Percentiles rank a stretch among this genome's conserved stretches.
phyloP scores from a whole-genome alignment of 2,888 invertebrate species.

The Panzeria rudis region DNA sequence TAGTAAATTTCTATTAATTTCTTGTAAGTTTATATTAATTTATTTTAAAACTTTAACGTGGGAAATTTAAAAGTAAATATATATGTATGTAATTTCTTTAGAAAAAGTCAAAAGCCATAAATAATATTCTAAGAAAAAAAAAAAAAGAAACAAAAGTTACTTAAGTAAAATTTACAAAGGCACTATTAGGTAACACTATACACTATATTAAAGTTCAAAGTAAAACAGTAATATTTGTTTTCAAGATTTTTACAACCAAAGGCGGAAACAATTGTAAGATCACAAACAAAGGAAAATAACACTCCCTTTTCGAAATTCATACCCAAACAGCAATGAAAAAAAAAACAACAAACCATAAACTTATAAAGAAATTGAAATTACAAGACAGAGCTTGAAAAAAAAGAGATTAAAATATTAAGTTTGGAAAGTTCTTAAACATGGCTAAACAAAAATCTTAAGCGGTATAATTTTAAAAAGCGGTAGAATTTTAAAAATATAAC shows the following conservation, averaged over 20 bases:
- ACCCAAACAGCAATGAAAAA: background rate
- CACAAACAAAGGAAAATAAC: slow-evolving; percentile 17
- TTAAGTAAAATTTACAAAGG: slow-evolving; percentile 10
- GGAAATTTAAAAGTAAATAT: slow-evolving; percentile 34
- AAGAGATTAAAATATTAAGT: slow-evolving; percentile 16
- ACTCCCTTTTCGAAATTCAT: slow-evolving; percentile 54
- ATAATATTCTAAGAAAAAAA: slow-evolving; percentile 35
- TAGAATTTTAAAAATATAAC: slow-evolving; percentile 12
- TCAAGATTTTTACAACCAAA: slow-evolving; percentile 7
- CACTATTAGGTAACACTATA: background rate
- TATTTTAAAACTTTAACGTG: slow-evolving; percentile 25
- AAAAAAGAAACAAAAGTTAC: background rate
- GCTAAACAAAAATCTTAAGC: background rate
- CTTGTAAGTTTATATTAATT: background rate
- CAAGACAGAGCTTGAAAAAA: slow-evolving; percentile 6
- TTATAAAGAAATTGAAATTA: slow-evolving; percentile 38
- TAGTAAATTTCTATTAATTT: background rate
- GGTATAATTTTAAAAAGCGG: slow-evolving; percentile 8
- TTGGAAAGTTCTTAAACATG: slow-evolving; percentile 1
- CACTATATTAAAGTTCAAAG: slow-evolving; percentile 32
- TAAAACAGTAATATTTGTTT: slow-evolving; percentile 6
- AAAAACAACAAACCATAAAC: background rate
- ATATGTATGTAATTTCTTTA: slow-evolving; percentile 12
- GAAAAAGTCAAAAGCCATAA: slow-evolving; percentile 55
- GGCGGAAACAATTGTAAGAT: slow-evolving; percentile 59